Base-by-base conservation (phyloP, 2,888 invertebrate species). In the Epinotia nisella region DNA sequence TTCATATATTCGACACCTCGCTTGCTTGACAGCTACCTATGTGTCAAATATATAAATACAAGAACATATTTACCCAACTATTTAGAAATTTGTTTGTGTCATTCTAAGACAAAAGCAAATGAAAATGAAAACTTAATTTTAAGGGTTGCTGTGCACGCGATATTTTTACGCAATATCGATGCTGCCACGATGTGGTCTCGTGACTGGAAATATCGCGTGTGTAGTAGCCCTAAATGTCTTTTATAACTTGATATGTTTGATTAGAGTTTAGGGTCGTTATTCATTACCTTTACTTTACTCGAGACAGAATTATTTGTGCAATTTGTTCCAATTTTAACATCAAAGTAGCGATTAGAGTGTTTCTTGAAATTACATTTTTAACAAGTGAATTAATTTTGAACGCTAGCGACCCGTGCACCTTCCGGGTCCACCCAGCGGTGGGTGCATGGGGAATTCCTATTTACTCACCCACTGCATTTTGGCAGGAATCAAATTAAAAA, bases 41-140 rank as follows among this genome's bases (percentile, higher is more conserved):
- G 7, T 0, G 29, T 29, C 29, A 29, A 29, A 29, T 29, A 29
- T 29, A 29, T 7, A 5, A 29, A 29, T 5, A 29, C 5, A 29
- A 5, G 5, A 1, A 0, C 29, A 29, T 58, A 15, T 15, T 35
- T 59, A 39, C 77, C 77, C 77, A 75, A 68, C 75, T 76, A 78
- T 75, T 59, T 62, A 69, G 73, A 64, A 69, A 69, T 59, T 64
- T 69, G 58, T 73, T 64, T 73, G 64, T 64, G 73, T 69, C 73
- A 64, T 73, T 69, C 45, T 73, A 71, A 75, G 71, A 74, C 75
- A 71, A 74, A 71, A 71, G 72, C 74, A 77, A 78, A 76, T 78
- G 76, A 74, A 76, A 72, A 75, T 74, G 75, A 72, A 76, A 41
- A 73, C 68, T 64, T 68, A 69, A 73, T 64, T 72, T 73, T 73